These are phyloP conservation scores for Trematomus bernacchii DNA, from an alignment of 2,797 vertebrate species.

Conservation along the genomic window DNA sequence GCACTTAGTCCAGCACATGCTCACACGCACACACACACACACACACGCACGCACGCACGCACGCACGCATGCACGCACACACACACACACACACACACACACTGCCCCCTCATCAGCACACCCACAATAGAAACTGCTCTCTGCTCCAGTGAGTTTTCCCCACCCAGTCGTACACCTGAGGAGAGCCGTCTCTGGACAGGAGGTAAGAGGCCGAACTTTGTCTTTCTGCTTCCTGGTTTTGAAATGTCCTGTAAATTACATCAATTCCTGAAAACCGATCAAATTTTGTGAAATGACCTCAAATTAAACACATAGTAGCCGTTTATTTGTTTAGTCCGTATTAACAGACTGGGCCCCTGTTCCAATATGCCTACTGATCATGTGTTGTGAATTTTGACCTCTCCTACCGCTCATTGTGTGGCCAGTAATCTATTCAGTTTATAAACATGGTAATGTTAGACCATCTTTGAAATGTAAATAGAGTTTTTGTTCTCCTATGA, in stretches of 20 bases:
- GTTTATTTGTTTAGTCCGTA: conserved; percentile 46
- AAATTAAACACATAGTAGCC: background rate
- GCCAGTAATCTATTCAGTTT: background rate
- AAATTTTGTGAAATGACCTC: background rate
- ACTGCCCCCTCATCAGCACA: conserved; percentile 43
- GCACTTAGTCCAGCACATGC: background rate
- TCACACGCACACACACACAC: background rate
- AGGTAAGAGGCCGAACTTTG: conserved; percentile 60
- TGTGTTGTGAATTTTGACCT: conserved; percentile 42
- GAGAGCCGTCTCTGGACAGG: conserved; percentile 28
- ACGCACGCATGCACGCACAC: conserved; percentile 16
- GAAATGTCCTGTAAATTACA: background rate
- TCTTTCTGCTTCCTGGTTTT: background rate
- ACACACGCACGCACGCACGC: background rate
- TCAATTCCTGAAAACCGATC: background rate
- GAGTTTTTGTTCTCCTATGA: background rate
- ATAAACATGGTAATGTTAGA: background rate
- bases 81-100: conserved; percentile 10
- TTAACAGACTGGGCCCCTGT: conserved; percentile 21
- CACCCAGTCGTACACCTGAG: conserved; percentile 52
- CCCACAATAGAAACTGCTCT: conserved; percentile 67
- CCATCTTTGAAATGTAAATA: background rate
- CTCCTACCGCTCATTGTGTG: background rate
- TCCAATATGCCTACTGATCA: conserved; percentile 19
- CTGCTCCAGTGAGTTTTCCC: conserved; percentile 57